phyloP scores from a whole-genome alignment of 2,888 invertebrate species.

The Pheosia tremula region DNA sequence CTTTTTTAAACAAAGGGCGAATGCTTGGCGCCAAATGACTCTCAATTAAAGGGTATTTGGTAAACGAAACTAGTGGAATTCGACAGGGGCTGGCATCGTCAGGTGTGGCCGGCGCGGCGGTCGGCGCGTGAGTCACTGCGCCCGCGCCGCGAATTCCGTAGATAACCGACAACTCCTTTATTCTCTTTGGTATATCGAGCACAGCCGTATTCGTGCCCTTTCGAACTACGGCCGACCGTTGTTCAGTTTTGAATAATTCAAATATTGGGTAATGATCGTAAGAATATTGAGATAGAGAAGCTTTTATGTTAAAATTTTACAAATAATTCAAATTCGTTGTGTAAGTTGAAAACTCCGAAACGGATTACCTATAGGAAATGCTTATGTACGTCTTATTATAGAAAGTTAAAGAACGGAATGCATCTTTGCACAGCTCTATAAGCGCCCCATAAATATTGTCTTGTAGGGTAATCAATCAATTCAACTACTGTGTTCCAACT shows the following conservation, averaged over 20 bases:
- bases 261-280: slow-evolving; percentile 54
- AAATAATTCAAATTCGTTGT: neutral
- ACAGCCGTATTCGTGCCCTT: slow-evolving; percentile 74
- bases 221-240: slow-evolving; percentile 53
- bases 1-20: neutral
- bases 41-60: slow-evolving; percentile 57
- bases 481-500: too few species aligned
- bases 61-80: slow-evolving; percentile 59
- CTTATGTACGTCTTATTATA: too few species aligned
- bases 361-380: too few species aligned
- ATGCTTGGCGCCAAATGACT: slow-evolving; percentile 37
- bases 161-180: slow-evolving; percentile 77
- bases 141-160: slow-evolving; percentile 74
- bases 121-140: slow-evolving; percentile 68
- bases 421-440: too few species aligned
- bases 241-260: slow-evolving; percentile 57
- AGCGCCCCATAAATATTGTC: too few species aligned
- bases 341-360: neutral
- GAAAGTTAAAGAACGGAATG: too few species aligned
- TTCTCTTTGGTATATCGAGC: slow-evolving; percentile 64
- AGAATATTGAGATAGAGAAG: slow-evolving; percentile 30
- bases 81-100: slow-evolving; percentile 70
- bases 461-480: too few species aligned
- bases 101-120: slow-evolving; percentile 73
- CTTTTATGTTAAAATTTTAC: neutral